These are phyloP conservation scores for Regulus satrapa DNA, from an alignment of 2,113 vertebrate species.

Conservation along the genomic window DNA sequence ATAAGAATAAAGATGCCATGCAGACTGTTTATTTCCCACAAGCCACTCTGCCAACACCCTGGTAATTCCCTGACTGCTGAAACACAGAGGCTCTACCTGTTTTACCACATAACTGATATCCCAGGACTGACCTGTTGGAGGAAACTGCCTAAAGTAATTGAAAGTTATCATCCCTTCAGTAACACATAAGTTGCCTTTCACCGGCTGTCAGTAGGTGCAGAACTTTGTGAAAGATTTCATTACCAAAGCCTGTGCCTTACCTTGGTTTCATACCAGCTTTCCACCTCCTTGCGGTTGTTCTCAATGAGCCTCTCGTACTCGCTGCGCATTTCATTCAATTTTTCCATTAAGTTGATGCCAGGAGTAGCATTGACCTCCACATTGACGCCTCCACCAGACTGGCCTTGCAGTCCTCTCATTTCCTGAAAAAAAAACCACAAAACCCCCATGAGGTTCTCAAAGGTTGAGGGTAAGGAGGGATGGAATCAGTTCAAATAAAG, in stretches of 20 bases:
- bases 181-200: neutral
- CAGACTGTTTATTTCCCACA: neutral
- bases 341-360: constrained; percentile 69
- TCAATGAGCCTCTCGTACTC: constrained; percentile 78
- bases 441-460: neutral
- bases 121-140: neutral
- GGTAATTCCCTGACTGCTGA: neutral
- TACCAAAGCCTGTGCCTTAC: constrained; percentile 28
- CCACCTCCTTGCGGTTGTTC: constrained; percentile 77
- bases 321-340: constrained; percentile 73
- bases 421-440: constrained; percentile 28
- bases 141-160: neutral
- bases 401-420: constrained; percentile 50
- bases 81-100: neutral
- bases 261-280: constrained; percentile 82
- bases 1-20: neutral
- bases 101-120: neutral
- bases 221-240: neutral
- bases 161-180: neutral
- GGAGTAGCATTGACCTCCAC: constrained; percentile 84
- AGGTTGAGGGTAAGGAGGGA: neutral
- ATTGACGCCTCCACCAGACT: constrained; percentile 71
- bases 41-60: neutral
- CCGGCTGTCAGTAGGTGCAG: neutral
- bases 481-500: neutral